Evolutionary conservation across 2,797 vertebrate species (phyloP), one percentile per base, ranked within the genome.

Genomic region (Myiothlypis chrysogaster): DNA sequence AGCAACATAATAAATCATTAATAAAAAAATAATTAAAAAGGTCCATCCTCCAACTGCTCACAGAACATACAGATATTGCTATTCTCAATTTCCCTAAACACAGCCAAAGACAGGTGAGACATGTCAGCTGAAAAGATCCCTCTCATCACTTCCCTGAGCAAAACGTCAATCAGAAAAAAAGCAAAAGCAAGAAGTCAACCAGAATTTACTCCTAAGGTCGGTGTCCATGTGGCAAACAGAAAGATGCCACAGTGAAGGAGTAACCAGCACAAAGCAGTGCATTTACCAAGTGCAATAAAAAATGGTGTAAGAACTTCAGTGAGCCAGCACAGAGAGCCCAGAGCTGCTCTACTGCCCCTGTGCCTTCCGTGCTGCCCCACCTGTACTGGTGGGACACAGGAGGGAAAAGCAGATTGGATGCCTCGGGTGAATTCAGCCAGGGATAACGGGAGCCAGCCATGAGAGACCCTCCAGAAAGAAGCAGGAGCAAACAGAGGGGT

Each of bases 371-470:
- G 34, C 30, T 30, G 37, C 49, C 18, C 18, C 34, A 18, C 1
- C 37, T 25, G 11, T 1, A 11, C 37, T 20, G 41, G 24, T 6
- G 8, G 2, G 30, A 5, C 2, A 22, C 4, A 39, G 23, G 27
- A 6, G 12, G n/a, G 4, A 0, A 15, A 64, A 27, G 35, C 20
- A 39, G 4, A 49, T 12, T 2, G 44, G 18, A 10, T 8, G 60
- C 65, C 37, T 39, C 14, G 12, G 60, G 22, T 6, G 44, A 0
- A 1, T 5, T 52, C 16, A 34, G 35, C 12, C 49, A 84, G 32
- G 66, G 34, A 25, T 5, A 66, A 57, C 1, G 46, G 14, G 8
- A 68, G 16, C 32, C 7, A 80, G 41, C 19, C 41, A 22, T 9
- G 28, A n/a, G 10, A 50, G 5, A 55, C 3, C 32, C 30, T 28